Evolutionary conservation across 2,888 invertebrate species (phyloP), one percentile per base, ranked within the genome.

Genomic region (Eulithis prunata): DNA sequence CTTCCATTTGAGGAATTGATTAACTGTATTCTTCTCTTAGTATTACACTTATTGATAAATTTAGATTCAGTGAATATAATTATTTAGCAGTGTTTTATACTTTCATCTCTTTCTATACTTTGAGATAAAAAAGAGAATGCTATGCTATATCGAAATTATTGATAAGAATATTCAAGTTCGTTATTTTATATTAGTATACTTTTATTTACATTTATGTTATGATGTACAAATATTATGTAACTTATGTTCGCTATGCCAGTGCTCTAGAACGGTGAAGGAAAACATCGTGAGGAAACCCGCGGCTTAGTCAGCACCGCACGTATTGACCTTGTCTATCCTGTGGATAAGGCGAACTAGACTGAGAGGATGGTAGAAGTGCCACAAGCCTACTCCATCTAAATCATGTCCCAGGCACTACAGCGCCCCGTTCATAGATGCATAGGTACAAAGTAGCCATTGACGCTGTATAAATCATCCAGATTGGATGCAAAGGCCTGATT

Each of bases 151-250:
- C 21, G 21, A 11, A 21, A 49, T 49, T 49, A 21, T 49, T 8
- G 11, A 11, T 49, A 49, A 8, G 21, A 21, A 11, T 14, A 14
- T 38, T 60, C 21, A 45, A 12, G 43, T 51, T 49, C 47, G 58
- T 58, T 64, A 58, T 64, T 43, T 63, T 63, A 62, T 63, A 46
- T n/a, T 63, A 63, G 32, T 13, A 47, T 4, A 47, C n/a, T 57
- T 65, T 52, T 56, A 51, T 63, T 43, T 43, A 59, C 59, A 54
- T 58, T 62, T 62, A 21, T 49, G 41, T 10, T 70, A 74, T 69
- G 76, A 56, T 67, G 54, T 77, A 72, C 70, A 77, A 69, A 70
- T 66, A 59, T 71, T 78, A 76, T 74, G 67, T 78, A 78, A 76
- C 72, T 78, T 75, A 81, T 71, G 72, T 74, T 21, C 21, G 21